phyloP scores from a whole-genome alignment of 2,888 invertebrate genomes.

The Caenorhabditis auriculariae region DNA sequence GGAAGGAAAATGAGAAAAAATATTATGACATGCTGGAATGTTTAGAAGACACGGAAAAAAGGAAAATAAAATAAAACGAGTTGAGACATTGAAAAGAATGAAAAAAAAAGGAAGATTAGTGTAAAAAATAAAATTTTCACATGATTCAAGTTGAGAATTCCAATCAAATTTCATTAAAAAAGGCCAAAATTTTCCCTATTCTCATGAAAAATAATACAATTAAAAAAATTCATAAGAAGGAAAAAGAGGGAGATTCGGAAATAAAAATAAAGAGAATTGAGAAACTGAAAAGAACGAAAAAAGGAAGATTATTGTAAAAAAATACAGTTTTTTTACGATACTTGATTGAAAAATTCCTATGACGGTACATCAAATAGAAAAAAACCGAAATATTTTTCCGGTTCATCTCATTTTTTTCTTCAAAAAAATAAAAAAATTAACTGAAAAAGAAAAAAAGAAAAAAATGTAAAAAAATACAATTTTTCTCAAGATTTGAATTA shows the following conservation, averaged over 20 bases:
- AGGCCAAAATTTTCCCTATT: no score
- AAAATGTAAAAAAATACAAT: not conserved
- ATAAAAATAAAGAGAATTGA: not conserved
- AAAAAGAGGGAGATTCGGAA: not conserved
- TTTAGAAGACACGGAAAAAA: no score
- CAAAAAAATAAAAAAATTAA: not conserved
- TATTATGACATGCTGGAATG: not conserved
- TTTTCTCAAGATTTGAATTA: not conserved
- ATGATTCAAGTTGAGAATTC: not conserved
- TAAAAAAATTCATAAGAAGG: no score
- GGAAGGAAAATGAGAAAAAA: not conserved
- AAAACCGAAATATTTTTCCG: no score
- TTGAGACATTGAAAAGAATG: not conserved
- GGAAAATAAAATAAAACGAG: not conserved
- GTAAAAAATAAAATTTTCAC: not conserved
- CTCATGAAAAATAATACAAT: no score
- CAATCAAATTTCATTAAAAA: no score
- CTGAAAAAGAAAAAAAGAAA: not conserved
- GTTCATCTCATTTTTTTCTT: no score
- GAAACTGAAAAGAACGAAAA: not conserved
- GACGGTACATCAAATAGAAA: not conserved
- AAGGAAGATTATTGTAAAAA: conserved; percentile 1
- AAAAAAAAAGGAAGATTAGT: not conserved
- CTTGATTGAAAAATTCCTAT: not conserved
- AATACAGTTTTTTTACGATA: not conserved